Evolutionary conservation across 2,797 vertebrate species (phyloP).

Genomic region (Melanotaenia nigrans): DNA sequence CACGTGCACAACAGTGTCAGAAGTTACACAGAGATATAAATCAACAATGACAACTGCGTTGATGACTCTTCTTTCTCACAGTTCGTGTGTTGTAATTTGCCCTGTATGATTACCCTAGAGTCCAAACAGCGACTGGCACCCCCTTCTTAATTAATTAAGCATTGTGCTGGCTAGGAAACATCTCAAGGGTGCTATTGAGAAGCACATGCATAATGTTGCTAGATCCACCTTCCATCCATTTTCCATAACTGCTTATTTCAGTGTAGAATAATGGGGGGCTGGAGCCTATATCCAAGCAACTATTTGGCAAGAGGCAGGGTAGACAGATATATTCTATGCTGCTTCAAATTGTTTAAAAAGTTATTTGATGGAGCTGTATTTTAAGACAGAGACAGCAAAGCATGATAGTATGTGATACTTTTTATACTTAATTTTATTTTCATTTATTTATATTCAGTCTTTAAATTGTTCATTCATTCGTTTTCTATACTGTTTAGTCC

Average conservation of each 20-base stretch:
- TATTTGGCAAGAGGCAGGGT: neutral
- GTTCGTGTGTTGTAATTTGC: conserved; percentile 76
- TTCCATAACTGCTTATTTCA: neutral
- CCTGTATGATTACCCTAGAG: conserved; percentile 85
- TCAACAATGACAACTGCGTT: conserved; percentile 80
- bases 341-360: neutral
- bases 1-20: conserved; percentile 80
- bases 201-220: conserved; percentile 20
- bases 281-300: neutral
- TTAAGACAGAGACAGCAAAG: neutral
- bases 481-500: too few species aligned
- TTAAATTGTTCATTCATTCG: neutral
- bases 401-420: neutral
- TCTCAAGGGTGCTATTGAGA: conserved; percentile 42
- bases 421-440: neutral
- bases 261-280: too few species aligned
- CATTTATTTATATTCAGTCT: neutral
- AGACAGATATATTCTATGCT: neutral
- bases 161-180: conserved; percentile 36
- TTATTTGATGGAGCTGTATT: neutral
- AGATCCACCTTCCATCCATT: conserved; percentile 1
- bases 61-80: conserved; percentile 50
- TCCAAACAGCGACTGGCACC: conserved; percentile 59
- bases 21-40: conserved; percentile 85
- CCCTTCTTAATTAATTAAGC: conserved; percentile 84